Base-by-base conservation (phyloP, 2,888 invertebrate genomes). In the Camponotus fellah region DNA sequence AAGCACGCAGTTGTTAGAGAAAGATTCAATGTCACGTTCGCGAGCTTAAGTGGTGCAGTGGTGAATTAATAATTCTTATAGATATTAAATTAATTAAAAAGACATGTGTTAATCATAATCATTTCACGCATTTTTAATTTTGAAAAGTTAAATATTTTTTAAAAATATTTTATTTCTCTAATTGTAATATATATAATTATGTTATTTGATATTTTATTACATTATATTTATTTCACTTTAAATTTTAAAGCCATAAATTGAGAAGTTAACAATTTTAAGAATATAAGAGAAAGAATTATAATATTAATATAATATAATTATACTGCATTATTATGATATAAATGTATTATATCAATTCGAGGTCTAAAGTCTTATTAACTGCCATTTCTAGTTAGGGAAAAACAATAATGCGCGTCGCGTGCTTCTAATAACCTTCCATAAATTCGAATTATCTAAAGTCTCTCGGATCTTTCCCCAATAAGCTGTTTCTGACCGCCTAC, bases 391-490 rank as follows among this genome's bases (percentile, higher is more conserved):
- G 9, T 46, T 46, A 9, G 21, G 43, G 53, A 49, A 56, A 32
- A 62, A 84, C 49, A 32, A 53, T 26, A 49, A 12, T 46, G 43
- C 46, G 12, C 46, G 68, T 89, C 84, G 89, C 89, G 89, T 89
- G 89, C 80, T 62, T 65, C 49, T 75, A 85, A 82, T 89, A 72
- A 84, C 72, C 76, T 82, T 89, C 83, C 56, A 56, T 60, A 53
- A 87, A 76, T 68, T 60, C 43, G 40, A 66, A 75, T 82, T 88
- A 66, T 81, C 49, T 32, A 21, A 83, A 83, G 69, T 85, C 60
- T 79, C 80, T 75, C 21, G 53, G 34, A 53, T 60, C 37, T 53
- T 56, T 46, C 64, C 72, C n/a, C 56, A 62, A 77, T 65, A 40
- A 74, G 21, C 32, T 68, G 60, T 62, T 46, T 40, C n/a, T 74